Base-by-base conservation (phyloP, 2,888 invertebrate species). In the Malachius bipustulatus region DNA sequence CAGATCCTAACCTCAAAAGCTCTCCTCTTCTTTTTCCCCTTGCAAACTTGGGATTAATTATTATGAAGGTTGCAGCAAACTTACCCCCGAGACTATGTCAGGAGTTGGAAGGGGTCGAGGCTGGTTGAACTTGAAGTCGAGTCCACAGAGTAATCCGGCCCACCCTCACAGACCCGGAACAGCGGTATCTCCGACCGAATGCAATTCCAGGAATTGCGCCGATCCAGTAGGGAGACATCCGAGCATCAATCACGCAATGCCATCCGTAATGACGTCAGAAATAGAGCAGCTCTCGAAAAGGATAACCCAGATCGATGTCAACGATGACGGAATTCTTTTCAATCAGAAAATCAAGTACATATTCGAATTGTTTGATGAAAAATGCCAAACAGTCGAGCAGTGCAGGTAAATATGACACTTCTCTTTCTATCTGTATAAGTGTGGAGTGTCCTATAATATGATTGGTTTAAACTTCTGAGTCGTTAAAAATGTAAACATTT, bases 301-400 rank as follows among this genome's bases (percentile, higher is more conserved):
- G n/a, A 8, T 19, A n/a, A 6, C 6, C 6, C 24, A 19, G n/a
- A 8, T 19, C n/a, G n/a, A n/a, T n/a, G n/a, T 19, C 6, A 6
- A 19, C 6, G 24, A 19, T 19, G 24, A 19, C n/a, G 24, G 24
- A 19, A 19, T 19, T 19, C 3, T 47, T 43, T 27, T 37, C 50
- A 51, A 41, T 43, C 38, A 48, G 14, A 45, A 45, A 40, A 33
- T 19, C 6, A 6, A n/a, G n/a, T 19, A 19, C n/a, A 19, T 19
- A n/a, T 19, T 19, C 6, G 24, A 19, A 8, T 19, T 8, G 6
- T 19, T 19, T 19, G n/a, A n/a, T 6, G 24, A 19, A 19, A 19
- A 19, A 8, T 19, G 24, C n/a, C 24, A 19, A 19, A 19, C 6
- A 8, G 24, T 19, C 6, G 24, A 8, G 24, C 6, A 19, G n/a